Conservation (phyloP, 1,140 invertebrate species). For the Oedothorax gibbosus region DNA sequence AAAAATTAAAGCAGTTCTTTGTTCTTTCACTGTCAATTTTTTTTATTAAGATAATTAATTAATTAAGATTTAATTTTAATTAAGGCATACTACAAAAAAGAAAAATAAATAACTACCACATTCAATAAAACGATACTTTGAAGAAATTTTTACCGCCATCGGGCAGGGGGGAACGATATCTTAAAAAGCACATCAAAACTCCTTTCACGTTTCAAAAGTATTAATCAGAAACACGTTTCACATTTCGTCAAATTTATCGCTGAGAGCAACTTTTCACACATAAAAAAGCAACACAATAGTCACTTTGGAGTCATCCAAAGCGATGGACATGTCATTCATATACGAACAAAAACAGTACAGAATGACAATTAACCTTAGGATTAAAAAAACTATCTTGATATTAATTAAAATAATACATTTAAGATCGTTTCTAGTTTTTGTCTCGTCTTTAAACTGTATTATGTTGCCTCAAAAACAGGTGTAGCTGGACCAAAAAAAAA, state of each 20-base stretch:
- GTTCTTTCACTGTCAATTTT: too few relatives aligned
- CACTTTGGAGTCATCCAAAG: background rate
- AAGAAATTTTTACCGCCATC: background rate
- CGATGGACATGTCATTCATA: background rate
- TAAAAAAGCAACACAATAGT: constrained; percentile 1
- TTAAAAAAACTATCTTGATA: constrained; percentile 29
- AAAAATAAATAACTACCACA: too few relatives aligned
- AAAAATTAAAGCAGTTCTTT: too few relatives aligned
- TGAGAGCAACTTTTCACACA: constrained; percentile 4
- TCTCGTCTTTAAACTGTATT: constrained; percentile 10
- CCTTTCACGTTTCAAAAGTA: constrained; percentile 41
- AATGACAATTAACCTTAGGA: constrained; percentile 13
- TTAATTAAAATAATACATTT: constrained; percentile 54
- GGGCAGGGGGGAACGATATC: constrained; percentile 28
- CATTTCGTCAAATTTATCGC: constrained; percentile 44
- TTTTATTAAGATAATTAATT: too few relatives aligned
- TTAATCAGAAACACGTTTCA: constrained; percentile 49
- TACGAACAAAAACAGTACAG: background rate
- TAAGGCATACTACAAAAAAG: too few relatives aligned
- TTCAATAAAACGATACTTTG: too few relatives aligned
- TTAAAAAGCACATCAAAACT: constrained; percentile 21
- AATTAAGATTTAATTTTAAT: too few relatives aligned
- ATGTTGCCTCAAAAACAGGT: constrained; percentile 51
- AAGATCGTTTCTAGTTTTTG: constrained; percentile 15
- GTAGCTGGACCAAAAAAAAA: constrained; percentile 31